Conservation (phyloP, 2,888 invertebrate genomes). For the Metopia argyrocephala region DNA sequence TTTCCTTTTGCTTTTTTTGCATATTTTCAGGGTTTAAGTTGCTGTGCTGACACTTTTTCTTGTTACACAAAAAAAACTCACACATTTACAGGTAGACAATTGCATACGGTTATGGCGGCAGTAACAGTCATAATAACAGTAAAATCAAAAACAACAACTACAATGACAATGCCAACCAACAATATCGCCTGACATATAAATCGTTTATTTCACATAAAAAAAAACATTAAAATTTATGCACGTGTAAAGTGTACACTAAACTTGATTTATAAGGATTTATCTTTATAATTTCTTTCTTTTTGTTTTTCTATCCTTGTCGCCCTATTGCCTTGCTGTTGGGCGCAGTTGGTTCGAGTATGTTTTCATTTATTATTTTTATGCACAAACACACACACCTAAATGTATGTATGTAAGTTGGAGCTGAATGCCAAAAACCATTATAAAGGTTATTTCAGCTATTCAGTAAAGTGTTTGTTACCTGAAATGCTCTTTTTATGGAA, state of each 20-base stretch:
- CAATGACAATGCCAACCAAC: constrained; percentile 5
- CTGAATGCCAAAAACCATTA: constrained; percentile 28
- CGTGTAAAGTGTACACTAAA: constrained; percentile 62
- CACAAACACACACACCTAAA: background rate
- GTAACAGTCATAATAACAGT: background rate
- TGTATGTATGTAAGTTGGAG: constrained; percentile 10
- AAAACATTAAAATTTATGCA: constrained; percentile 63
- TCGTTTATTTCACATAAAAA: constrained; percentile 61
- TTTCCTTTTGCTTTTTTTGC: constrained; percentile 15
- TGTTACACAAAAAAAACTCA: constrained; percentile 21
- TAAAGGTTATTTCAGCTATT: constrained; percentile 46
- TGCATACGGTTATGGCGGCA: background rate
- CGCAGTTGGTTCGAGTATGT: background rate
- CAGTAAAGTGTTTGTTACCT: constrained; percentile 12
- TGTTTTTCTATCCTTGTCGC: background rate
- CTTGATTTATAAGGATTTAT: constrained; percentile 63
- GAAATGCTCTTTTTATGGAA: background rate
- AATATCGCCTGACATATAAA: constrained; percentile 57
- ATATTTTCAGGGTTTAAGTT: constrained; percentile 58
- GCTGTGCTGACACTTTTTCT: constrained; percentile 56
- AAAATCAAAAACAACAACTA: constrained; percentile 17
- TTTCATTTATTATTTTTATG: constrained; percentile 15
- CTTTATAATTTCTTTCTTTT: constrained; percentile 14
- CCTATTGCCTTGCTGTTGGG: background rate
- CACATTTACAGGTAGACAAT: background rate